phyloP scores from a whole-genome alignment of 2,888 invertebrate species.

The Melieria crassipennis region DNA sequence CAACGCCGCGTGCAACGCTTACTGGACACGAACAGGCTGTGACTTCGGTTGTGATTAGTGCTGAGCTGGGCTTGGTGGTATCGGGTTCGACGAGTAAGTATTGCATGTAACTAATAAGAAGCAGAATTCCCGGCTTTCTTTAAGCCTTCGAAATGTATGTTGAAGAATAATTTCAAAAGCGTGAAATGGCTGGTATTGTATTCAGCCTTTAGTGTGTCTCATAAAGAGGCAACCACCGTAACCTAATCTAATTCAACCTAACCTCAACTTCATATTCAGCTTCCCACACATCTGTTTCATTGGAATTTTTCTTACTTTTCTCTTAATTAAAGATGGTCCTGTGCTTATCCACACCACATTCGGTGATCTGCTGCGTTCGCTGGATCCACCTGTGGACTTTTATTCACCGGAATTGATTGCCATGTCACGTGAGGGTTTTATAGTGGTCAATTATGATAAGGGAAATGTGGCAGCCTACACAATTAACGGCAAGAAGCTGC shows the following conservation, averaged over 20 bases:
- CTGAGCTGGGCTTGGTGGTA: conserved; percentile 96
- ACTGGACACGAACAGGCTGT: conserved; percentile 98
- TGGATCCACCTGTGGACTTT: conserved; percentile 82
- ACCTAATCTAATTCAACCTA: neutral
- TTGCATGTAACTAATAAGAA: no score
- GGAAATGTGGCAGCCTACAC: conserved; percentile 95
- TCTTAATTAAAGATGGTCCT: conserved; percentile 79
- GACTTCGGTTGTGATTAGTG: conserved; percentile 94
- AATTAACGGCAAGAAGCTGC: conserved; percentile 89
- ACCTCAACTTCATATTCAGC: no score
- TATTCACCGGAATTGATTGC: conserved; percentile 86
- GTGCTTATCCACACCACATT: conserved; percentile 97
- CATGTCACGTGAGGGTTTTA: conserved; percentile 95
- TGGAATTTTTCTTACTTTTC: neutral
- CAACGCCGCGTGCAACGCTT: conserved; percentile 94
- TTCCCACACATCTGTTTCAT: no score
- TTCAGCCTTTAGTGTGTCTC: neutral
- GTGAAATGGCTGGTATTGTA: no score
- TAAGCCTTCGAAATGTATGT: no score
- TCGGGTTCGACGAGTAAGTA: conserved; percentile 83
- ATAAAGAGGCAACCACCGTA: no score
- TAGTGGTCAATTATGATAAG: conserved; percentile 92
- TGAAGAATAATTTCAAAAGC: no score
- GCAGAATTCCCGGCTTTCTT: no score
- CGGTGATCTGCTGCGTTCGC: conserved; percentile 93